A percentile compares a stretch with the other conserved stretches of the same genome.
These are phyloP conservation scores for Leptogaster cylindrica DNA, from an alignment of 2,888 invertebrate species.

Conservation along the genomic window DNA sequence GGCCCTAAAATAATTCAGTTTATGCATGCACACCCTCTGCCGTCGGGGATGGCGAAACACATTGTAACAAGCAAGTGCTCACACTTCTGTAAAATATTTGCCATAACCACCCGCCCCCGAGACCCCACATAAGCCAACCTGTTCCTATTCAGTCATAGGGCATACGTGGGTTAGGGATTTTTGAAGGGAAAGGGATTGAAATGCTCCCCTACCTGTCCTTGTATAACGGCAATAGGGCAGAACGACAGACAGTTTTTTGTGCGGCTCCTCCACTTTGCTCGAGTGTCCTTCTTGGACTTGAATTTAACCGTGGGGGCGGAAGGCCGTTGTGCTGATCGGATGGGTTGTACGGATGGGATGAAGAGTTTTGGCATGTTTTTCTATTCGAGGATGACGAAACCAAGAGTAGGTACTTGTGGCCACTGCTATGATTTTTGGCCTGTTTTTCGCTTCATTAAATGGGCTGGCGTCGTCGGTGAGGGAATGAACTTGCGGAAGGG, in stretches of 20 bases:
- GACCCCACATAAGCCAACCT: background rate
- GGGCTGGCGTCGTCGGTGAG: no score
- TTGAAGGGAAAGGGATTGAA: background rate
- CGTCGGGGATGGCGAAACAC: background rate
- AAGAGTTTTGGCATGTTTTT: constrained; percentile 9
- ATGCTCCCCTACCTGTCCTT: background rate
- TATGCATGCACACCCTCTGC: constrained; percentile 18
- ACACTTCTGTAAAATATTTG: constrained; percentile 30
- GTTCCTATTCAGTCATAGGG: background rate
- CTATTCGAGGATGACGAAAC: constrained; percentile 28
- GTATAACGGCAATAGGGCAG: background rate
- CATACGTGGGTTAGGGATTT: constrained; percentile 31
- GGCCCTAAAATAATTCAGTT: constrained; percentile 22
- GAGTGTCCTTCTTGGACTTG: constrained; percentile 33
- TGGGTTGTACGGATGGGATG: constrained; percentile 5
- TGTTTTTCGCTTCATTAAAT: constrained; percentile 31
- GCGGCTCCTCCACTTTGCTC: background rate
- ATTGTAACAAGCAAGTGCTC: constrained; percentile 21
- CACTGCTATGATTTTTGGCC: constrained; percentile 39
- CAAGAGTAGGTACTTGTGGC: constrained; percentile 33
- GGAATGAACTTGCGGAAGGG: constrained; percentile 17
- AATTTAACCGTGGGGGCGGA: constrained; percentile 11
- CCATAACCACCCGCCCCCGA: constrained; percentile 1
- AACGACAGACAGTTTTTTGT: constrained; percentile 27
- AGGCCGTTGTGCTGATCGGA: background rate